Base-by-base conservation (phyloP, 1,140 invertebrate species). In the Nasonia longicornis region DNA sequence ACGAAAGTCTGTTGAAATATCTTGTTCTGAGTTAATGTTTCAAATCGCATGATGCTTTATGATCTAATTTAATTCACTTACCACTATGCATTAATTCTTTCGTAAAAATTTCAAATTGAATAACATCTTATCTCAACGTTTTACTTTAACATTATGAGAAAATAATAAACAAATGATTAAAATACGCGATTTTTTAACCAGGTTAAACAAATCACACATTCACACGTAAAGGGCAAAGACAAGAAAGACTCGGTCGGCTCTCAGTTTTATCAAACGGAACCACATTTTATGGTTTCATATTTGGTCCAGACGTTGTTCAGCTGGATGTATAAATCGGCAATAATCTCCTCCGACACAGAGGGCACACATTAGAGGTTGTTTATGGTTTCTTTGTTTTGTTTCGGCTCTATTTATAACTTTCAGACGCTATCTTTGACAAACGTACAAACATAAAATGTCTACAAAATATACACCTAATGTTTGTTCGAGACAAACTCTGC, bases 371-470 rank as follows among this genome's bases (percentile, higher is more conserved):
- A 48, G 11, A 48, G 35, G 14, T 77, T 52, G 63, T 69, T 69
- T 66, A 22, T 22, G 31, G 26, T 45, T 26, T 71, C 38, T 79
- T 71, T 77, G 45, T 77, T 79, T 79, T 71, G 10, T 63, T 71
- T 38, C 58, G 10, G 26, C 20, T 70, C 22, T 58, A 69, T 76
- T 66, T 45, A 22, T 42, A 76, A 48, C 42, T 11, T 58, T n/a
- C 14, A 14, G 58, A 3, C 42, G 45, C n/a, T 79, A 45, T 73
- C 11, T 64, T 42, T 52, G 8, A 38, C 11, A 72, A 38, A 73
- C 20, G 16, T 73, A 45, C 26, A 79, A 79, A 64, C 70, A 66
- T 66, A 73, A 45, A 72, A 79, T 79, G 16, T 45, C 78, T 48
- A 66, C 35, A 22, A 48, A 66, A 26, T 71, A 58, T 58, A 71